Conservation (phyloP, 2,797 vertebrate species). For the Carcharodon carcharias region DNA sequence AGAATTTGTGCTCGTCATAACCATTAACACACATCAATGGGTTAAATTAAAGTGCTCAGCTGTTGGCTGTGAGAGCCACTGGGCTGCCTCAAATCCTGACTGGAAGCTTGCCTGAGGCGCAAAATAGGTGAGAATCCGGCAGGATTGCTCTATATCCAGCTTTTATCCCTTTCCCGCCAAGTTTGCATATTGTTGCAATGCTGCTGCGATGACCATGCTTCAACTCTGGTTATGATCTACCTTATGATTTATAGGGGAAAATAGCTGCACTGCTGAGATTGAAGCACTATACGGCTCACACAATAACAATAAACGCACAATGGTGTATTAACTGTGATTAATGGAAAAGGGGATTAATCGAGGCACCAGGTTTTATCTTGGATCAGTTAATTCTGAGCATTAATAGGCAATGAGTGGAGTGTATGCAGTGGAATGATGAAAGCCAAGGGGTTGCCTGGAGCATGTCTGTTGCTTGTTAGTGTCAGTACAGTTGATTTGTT, state of each 20-base stretch:
- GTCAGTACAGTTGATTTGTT: background rate
- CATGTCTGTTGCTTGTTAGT: background rate
- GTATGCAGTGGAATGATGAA: background rate
- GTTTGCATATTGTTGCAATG: background rate
- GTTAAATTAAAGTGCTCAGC: background rate
- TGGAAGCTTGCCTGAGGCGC: background rate
- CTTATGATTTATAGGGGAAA: slow-evolving; percentile 17
- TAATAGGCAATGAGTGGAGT: background rate
- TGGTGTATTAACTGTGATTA: background rate
- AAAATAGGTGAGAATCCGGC: background rate
- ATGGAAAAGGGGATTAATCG: background rate
- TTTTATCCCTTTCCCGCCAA: background rate
- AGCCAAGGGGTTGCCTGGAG: background rate
- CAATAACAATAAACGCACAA: background rate
- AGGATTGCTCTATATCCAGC: background rate
- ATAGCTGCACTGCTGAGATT: background rate
- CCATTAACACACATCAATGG: background rate
- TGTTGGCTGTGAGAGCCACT: background rate
- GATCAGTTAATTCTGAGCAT: background rate
- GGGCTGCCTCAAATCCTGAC: background rate
- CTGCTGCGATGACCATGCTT: background rate
- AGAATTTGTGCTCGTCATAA: background rate
- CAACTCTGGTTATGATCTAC: background rate
- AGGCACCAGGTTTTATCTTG: background rate
- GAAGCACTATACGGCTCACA: background rate